phyloP scores from a whole-genome alignment of 2,797 vertebrate genomes.

The Phataginus tricuspis region DNA sequence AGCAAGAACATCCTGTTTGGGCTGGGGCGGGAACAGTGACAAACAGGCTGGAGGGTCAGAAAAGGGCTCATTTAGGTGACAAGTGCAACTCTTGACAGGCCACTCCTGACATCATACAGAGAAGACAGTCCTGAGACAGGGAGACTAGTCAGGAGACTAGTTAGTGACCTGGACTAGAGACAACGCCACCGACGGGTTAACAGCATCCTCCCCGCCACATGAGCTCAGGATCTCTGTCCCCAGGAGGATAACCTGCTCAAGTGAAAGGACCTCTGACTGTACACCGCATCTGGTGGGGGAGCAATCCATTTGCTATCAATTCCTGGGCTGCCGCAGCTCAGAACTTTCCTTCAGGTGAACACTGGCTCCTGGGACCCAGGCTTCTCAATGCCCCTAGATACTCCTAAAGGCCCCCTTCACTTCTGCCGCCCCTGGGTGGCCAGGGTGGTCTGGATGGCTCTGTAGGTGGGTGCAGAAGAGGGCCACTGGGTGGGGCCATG shows the following conservation, averaged over 20 bases:
- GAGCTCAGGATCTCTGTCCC: not conserved
- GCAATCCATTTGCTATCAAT: not conserved
- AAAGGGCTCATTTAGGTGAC: not conserved
- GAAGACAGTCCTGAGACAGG: not conserved
- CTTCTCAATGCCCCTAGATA: not conserved
- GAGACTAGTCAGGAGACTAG: not conserved
- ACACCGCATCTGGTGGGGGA: not conserved
- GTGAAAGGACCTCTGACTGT: not conserved
- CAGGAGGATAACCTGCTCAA: not conserved
- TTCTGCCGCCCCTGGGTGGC: not conserved
- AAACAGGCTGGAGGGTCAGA: not conserved
- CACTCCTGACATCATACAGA: not conserved
- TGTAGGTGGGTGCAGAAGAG: not conserved
- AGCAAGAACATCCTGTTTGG: not conserved
- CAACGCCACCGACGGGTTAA: too few species aligned
- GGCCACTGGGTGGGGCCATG: not conserved
- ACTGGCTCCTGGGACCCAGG: not conserved
- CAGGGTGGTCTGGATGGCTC: not conserved
- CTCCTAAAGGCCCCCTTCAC: not conserved
- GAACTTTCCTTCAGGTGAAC: not conserved
- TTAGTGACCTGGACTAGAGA: not conserved
- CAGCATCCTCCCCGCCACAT: not conserved
- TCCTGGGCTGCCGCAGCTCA: not conserved
- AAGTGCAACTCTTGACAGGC: not conserved
- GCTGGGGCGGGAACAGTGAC: not conserved